Conservation (phyloP, 2,797 vertebrate species). For the Bothrops alternatus region DNA sequence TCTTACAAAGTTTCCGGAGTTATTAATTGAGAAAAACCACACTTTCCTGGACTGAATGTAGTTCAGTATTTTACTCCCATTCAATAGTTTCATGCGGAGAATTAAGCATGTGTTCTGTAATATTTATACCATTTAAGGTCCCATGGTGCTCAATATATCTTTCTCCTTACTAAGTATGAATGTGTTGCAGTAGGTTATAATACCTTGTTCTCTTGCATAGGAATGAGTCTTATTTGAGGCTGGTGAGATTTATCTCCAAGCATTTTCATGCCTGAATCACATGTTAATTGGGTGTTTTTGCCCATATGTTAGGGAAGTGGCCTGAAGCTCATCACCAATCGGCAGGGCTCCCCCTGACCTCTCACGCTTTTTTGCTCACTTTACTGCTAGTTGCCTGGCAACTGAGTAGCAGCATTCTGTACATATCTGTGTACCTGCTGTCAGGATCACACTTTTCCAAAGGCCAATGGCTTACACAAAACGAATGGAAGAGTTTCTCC, state of each 20-base stretch:
- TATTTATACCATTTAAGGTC: background rate
- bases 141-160: background rate
- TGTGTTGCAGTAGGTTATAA: background rate
- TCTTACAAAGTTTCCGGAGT: background rate
- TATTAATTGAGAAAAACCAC: background rate
- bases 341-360: constrained; percentile 20
- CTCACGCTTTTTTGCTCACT: constrained; percentile 3
- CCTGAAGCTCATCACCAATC: background rate
- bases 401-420: constrained; percentile 20
- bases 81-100: background rate
- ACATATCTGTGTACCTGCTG: constrained; percentile 20
- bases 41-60: background rate
- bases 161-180: background rate
- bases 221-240: background rate
- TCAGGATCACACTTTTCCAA: constrained; percentile 18
- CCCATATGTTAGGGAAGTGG: background rate
- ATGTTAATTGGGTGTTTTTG: background rate
- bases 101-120: background rate
- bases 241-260: background rate
- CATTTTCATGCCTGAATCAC: background rate
- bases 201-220: background rate
- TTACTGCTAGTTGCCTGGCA: constrained; percentile 46
- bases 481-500: constrained; percentile 14
- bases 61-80: background rate
- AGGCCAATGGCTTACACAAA: constrained; percentile 11